Conservation (phyloP, 2,797 vertebrate genomes). For the Rhinatrema bivittatum region DNA sequence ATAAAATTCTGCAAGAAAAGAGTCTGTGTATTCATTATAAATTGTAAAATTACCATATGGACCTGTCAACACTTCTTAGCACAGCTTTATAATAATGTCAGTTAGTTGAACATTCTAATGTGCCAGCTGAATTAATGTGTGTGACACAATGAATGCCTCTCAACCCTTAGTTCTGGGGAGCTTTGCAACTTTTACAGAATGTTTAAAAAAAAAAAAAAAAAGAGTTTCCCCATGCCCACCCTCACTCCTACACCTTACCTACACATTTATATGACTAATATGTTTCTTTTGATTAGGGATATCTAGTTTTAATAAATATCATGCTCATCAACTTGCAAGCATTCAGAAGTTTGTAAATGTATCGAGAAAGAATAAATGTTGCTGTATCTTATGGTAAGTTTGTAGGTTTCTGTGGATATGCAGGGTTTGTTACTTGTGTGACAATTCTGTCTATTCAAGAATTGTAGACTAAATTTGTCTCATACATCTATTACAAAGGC, state of each 20-base stretch:
- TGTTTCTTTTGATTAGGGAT: conserved; percentile 55
- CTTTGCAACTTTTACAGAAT: conserved; percentile 63
- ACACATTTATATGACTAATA: conserved; percentile 59
- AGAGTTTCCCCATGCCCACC: no score
- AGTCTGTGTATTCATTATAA: conserved; percentile 89
- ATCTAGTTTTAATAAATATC: no score
- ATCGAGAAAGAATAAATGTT: conserved; percentile 5
- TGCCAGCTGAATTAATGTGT: conserved; percentile 84
- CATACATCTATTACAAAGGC: no score
- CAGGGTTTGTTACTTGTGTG: background rate
- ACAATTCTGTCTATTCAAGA: background rate
- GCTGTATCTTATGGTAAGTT: background rate
- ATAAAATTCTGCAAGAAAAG: conserved; percentile 81
- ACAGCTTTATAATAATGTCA: conserved; percentile 92
- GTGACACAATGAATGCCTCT: conserved; percentile 76
- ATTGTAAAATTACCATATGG: conserved; percentile 96
- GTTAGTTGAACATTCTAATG: conserved; percentile 93
- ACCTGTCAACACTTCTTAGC: conserved; percentile 97
- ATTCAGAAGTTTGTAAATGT: no score
- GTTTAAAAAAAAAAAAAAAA: conserved; percentile 63
- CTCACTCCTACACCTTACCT: no score
- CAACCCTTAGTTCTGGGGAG: conserved; percentile 67
- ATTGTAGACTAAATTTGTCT: no score
- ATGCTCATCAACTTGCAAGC: no score
- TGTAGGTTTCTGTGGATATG: background rate